Conservation (phyloP, 1,140 invertebrate species). For the Bombus superbus region DNA sequence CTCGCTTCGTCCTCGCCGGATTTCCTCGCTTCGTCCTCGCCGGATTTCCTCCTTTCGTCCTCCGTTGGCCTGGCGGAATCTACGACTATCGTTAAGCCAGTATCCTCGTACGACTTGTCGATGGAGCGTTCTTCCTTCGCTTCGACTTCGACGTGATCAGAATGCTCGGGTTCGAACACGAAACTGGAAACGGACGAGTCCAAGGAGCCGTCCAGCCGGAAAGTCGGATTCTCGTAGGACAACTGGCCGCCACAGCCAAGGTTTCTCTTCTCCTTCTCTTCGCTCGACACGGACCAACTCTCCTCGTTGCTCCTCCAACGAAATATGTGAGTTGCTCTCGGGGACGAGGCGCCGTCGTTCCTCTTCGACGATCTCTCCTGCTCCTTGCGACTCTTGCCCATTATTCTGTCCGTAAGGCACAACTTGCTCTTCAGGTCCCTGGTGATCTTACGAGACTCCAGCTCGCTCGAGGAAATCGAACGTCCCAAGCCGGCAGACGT, state of each 20-base stretch:
- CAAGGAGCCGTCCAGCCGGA: constrained; percentile 76
- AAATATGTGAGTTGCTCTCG: constrained; percentile 46
- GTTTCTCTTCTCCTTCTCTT: background rate
- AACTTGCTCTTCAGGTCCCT: constrained; percentile 73
- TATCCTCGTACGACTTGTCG: background rate
- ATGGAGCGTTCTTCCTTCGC: background rate
- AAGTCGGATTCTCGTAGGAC: constrained; percentile 80
- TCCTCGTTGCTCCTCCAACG: constrained; percentile 42
- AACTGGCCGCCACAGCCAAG: constrained; percentile 49
- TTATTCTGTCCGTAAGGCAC: constrained; percentile 66
- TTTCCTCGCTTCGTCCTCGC: too few species aligned
- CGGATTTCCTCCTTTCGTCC: too few species aligned
- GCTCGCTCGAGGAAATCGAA: constrained; percentile 1
- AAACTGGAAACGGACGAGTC: constrained; percentile 75
- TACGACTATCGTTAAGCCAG: constrained; percentile 45
- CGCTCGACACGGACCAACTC: background rate
- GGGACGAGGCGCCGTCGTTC: constrained; percentile 7
- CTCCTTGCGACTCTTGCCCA: constrained; percentile 55
- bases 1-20: too few species aligned
- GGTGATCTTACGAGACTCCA: constrained; percentile 56
- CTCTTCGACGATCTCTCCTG: constrained; percentile 32
- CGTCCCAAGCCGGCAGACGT: background rate
- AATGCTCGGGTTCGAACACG: constrained; percentile 61
- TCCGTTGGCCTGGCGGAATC: background rate
- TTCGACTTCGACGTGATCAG: background rate